A percentile compares a stretch with the other conserved stretches of the same genome.
Evolutionary conservation across 2,888 invertebrate genomes (phyloP).

Genomic region (Chrysotoxum bicinctum): DNA sequence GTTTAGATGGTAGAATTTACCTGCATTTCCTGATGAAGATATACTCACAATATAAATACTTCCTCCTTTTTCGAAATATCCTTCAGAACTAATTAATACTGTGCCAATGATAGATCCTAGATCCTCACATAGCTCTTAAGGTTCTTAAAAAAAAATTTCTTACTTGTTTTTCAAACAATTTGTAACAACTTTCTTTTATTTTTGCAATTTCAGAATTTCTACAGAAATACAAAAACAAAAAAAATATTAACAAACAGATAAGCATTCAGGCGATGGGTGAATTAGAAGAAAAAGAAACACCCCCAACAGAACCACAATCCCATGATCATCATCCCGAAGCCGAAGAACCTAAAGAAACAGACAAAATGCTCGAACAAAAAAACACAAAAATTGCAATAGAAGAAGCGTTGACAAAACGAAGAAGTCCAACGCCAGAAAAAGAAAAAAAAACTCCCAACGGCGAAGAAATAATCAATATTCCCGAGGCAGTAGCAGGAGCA

Average conservation of each 20-base stretch:
- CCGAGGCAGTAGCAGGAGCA: conserved; percentile 72
- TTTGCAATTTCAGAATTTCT: conserved; percentile 37
- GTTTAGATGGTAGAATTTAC: neutral
- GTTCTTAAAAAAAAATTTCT: conserved; percentile 3
- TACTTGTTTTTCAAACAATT: neutral
- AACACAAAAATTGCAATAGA: conserved; percentile 51
- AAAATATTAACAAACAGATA: conserved; percentile 26
- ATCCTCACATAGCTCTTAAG: conserved; percentile 68
- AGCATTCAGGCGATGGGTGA: conserved; percentile 78
- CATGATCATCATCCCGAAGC: conserved; percentile 76
- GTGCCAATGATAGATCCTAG: conserved; percentile 78
- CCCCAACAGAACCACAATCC: conserved; percentile 77
- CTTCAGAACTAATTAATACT: conserved; percentile 76
- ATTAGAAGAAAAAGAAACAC: conserved; percentile 81
- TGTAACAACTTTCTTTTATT: conserved; percentile 20
- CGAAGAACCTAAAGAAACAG: conserved; percentile 81
- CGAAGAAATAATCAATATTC: conserved; percentile 80
- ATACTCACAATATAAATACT: conserved; percentile 54
- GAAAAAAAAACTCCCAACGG: conserved; percentile 76
- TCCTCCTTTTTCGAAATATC: neutral
- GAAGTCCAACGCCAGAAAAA: conserved; percentile 76
- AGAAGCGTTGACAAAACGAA: conserved; percentile 73
- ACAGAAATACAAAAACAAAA: neutral
- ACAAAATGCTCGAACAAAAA: conserved; percentile 79
- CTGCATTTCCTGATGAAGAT: neutral